phyloP scores from a whole-genome alignment of 1,140 invertebrate species.

The Drosophila eugracilis region DNA sequence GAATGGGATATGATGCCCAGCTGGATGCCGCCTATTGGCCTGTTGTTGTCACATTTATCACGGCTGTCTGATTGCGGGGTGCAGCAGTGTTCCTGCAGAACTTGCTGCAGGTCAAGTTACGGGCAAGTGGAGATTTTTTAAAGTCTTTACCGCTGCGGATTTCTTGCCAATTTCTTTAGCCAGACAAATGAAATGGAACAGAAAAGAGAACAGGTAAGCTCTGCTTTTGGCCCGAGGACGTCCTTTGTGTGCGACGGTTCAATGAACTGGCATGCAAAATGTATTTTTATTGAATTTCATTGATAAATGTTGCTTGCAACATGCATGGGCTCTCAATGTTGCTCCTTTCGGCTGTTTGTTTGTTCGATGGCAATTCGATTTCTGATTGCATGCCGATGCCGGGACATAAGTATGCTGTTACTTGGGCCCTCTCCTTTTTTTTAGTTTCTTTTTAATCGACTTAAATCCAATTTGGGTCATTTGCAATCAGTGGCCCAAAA shows the following conservation, averaged over 20 bases:
- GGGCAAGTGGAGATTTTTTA: slow-evolving; percentile 30
- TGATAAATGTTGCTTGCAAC: slow-evolving; percentile 70
- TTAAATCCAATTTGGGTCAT: slow-evolving; percentile 72
- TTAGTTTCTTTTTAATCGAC: slow-evolving; percentile 51
- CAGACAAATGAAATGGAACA: slow-evolving; percentile 48
- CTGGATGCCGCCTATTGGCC: slow-evolving; percentile 52
- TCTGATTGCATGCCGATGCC: slow-evolving; percentile 66
- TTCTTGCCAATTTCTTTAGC: slow-evolving; percentile 29
- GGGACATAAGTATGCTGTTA: slow-evolving; percentile 21
- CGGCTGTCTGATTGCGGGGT: slow-evolving; percentile 54
- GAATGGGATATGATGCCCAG: slow-evolving; percentile 38
- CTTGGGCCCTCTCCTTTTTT: slow-evolving; percentile 19
- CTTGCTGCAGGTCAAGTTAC: slow-evolving; percentile 77
- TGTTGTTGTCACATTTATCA: slow-evolving; percentile 79
- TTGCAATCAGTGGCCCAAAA: slow-evolving; percentile 61
- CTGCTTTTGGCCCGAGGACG: slow-evolving; percentile 41
- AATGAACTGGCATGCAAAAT: slow-evolving; percentile 42
- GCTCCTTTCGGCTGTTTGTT: slow-evolving; percentile 58
- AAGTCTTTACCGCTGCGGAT: slow-evolving; percentile 33
- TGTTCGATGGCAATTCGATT: slow-evolving; percentile 80
- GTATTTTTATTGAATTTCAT: slow-evolving; percentile 63
- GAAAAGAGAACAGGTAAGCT: slow-evolving; percentile 54
- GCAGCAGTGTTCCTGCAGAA: slow-evolving; percentile 26
- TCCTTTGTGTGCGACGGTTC: slow-evolving; percentile 33
- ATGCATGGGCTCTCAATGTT: slow-evolving; percentile 45